Evolutionary conservation across 92 coral and sea anemone genomes (phyloP).

Genomic region (Scolanthus callimorphus): DNA sequence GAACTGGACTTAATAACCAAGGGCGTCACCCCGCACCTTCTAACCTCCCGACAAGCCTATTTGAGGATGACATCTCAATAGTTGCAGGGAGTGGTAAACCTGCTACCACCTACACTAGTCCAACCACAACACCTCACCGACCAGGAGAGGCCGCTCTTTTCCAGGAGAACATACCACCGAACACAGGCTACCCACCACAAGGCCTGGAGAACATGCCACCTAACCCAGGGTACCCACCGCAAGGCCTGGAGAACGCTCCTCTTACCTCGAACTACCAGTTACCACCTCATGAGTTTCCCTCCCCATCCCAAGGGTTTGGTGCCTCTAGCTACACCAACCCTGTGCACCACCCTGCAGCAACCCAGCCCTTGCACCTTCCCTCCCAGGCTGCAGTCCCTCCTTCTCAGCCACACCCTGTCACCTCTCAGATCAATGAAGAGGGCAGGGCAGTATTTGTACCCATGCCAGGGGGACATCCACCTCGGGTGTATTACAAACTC

Average conservation of each 20-base stretch:
- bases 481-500: neutral
- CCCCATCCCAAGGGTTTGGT: neutral
- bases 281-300: neutral
- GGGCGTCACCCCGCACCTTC: too few relatives aligned
- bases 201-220: neutral
- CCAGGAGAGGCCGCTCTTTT: neutral
- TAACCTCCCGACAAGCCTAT: neutral
- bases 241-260: neutral
- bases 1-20: too few relatives aligned
- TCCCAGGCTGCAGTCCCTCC: neutral
- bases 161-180: constrained; percentile 2
- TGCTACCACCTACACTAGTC: neutral
- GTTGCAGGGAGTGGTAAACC: neutral
- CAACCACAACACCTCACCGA: neutral
- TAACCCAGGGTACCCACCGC: constrained; percentile 1
- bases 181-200: constrained; percentile 13
- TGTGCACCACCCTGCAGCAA: neutral
- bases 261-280: neutral
- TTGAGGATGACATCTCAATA: neutral
- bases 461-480: neutral
- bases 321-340: neutral
- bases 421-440: neutral
- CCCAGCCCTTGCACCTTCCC: too few relatives aligned
- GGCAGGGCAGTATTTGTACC: neutral
- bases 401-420: too few relatives aligned